These are phyloP conservation scores for Carterocephalus palaemon DNA, from an alignment of 2,888 invertebrate species.

Conservation along the genomic window DNA sequence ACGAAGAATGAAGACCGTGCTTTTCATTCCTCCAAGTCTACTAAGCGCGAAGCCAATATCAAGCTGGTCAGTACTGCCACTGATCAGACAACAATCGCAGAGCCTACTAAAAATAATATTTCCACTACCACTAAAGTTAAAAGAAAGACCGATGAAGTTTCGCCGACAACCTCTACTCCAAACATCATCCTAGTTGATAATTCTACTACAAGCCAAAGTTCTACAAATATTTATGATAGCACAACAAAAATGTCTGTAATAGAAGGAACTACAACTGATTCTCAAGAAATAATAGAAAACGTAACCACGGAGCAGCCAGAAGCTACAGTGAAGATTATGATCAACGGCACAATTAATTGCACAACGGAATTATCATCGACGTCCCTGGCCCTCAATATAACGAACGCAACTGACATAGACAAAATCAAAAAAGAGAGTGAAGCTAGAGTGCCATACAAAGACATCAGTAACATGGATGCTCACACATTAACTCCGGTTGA, in stretches of 20 bases:
- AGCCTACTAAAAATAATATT: conserved; percentile 41
- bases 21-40: conserved; percentile 44
- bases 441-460: conserved; percentile 51
- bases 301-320: conserved; percentile 54
- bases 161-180: conserved; percentile 35
- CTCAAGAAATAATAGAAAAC: conserved; percentile 29
- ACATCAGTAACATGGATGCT: conserved; percentile 46
- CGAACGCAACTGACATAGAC: conserved; percentile 44
- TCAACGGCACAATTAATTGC: conserved; percentile 71
- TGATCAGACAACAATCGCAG: conserved; percentile 40
- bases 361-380: conserved; percentile 68
- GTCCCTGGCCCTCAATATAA: conserved; percentile 51
- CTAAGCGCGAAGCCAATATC: conserved; percentile 48
- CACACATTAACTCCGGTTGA: conserved; percentile 60
- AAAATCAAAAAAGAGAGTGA: conserved; percentile 45
- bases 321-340: conserved; percentile 56
- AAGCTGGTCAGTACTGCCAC: conserved; percentile 40
- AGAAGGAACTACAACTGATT: conserved; percentile 34
- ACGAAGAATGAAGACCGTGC: conserved; percentile 50
- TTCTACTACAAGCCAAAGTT: conserved; percentile 28
- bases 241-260: conserved; percentile 30
- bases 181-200: conserved; percentile 31
- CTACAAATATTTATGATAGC: conserved; percentile 30
- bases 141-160: conserved; percentile 53
- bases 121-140: conserved; percentile 57